Evolutionary conservation across 2,888 invertebrate species (phyloP), one percentile per base, ranked within the genome.

Genomic region (Sesamia inferens): DNA sequence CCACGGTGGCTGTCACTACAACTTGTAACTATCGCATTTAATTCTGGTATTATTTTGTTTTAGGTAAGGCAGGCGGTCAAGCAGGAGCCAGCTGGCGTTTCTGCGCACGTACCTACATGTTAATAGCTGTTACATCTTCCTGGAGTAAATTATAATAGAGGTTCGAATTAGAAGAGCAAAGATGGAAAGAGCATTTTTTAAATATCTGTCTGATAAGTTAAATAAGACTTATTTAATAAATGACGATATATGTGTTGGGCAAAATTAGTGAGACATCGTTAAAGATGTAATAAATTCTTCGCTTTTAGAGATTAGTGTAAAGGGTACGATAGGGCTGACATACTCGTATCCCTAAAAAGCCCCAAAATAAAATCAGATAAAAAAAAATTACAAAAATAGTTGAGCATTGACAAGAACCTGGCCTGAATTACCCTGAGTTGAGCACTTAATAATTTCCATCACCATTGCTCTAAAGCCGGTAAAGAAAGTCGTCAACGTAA

Each of bases 1-100:
- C 31, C 31, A 31, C 31, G 31, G 31, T 2, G 31, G 31, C 31
- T 31, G 31, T 31, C 51, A 19, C 19, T 19, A 11, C 19, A 10
- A 55, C 2, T 55, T 42, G 22, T 22, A 6, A 73, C 16, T 54
- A 74, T 68, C n/a, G 10, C 22, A 57, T 59, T 13, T 68, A 58
- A 79, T 24, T 55, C 24, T 55, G 11, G 8, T 59, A 48, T 61
- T 0, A 58, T 65, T n/a, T 83, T 81, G 66, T 79, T 81, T 67
- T 80, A 81, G 81, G 81, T 81, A 81, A 79, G 83, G 10, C 59
- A 24, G 5, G 24, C 68, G 19, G 39, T 59, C 68, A 71, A 65
- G 48, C 24, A 39, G 57, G 62, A 69, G 66, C 22, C 47, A 14
- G 6, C 47, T 13, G 13, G 44, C 44, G 44, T 44, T 13, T 44